phyloP scores from a whole-genome alignment of 1,140 invertebrate genomes.

The Drosophila murphyi region DNA sequence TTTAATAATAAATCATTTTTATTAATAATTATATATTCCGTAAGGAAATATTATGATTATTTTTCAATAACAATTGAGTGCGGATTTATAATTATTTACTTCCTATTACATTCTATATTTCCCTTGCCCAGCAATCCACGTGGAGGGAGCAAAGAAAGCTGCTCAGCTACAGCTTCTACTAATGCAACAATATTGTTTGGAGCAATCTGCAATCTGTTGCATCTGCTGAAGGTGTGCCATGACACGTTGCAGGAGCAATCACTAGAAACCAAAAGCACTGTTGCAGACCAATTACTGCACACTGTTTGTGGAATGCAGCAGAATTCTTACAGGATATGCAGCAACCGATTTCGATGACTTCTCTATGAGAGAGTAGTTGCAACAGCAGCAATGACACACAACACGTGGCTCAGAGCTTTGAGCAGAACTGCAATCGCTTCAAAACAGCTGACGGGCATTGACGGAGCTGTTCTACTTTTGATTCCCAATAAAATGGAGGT shows the following conservation, averaged over 20 bases:
- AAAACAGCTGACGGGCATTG: not conserved
- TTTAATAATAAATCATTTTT: no score
- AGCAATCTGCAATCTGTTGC: conserved; percentile 84
- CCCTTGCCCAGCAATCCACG: not conserved
- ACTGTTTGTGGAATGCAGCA: not conserved
- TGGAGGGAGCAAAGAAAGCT: conserved; percentile 88
- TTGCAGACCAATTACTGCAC: conserved; percentile 58
- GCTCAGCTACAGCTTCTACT: conserved; percentile 89
- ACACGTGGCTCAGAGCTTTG: no score
- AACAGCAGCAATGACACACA: not conserved
- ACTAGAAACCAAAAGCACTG: conserved; percentile 21
- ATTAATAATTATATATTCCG: no score
- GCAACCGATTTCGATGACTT: no score
- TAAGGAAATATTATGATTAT: no score
- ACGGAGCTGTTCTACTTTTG: no score
- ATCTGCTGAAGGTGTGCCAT: conserved; percentile 87
- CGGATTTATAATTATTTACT: no score
- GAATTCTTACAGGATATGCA: not conserved
- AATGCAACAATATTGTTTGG: conserved; percentile 86
- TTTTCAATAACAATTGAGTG: no score
- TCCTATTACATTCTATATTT: not conserved
- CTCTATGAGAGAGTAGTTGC: no score
- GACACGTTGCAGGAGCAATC: conserved; percentile 55
- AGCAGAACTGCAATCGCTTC: not conserved
- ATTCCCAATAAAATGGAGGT: no score